Evolutionary conservation across 2,888 invertebrate species (phyloP), one percentile per base, ranked within the genome.

Genomic region (Cremastobaeus sp.): DNA sequence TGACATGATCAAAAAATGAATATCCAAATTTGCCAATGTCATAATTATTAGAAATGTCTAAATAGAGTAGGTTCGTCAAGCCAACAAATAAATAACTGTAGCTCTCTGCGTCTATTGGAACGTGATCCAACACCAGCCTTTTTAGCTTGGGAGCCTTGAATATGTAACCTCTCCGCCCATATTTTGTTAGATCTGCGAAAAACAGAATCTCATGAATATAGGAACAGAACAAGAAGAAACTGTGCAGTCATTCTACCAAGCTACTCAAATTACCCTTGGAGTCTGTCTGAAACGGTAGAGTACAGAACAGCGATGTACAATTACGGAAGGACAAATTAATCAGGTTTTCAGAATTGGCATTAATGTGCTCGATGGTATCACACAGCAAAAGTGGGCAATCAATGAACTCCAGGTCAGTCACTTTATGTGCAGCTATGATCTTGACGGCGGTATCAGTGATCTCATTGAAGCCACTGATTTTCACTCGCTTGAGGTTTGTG

Each of bases 371-470:
- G 72, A 96, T 89, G 15, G 92, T 91, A 15, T 88, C 86, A 35
- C 90, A 89, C 0, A 93, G 92, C 39, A 96, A 88, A 75, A 91
- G 90, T 74, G 91, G 90, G 85, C 95, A 95, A 80, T 94, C 92
- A 62, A 92, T 91, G 75, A 97, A 89, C 78, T 95, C 94, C 45
- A 97, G 88, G 75, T 93, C 93, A 9, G 90, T 88, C 32, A 95
- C 90, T 76, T 92, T 91, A 87, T 96, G 96, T 48, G 90, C 90
- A 86, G 94, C 89, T 11, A 97, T 88, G 52, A 91, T 91, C 77
- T 91, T 89, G 47, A 96, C 88, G 62, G 94, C 93, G 70, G 90
- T 89, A 84, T 94, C 93, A 6, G 92, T 93, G 39, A 96, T 91
- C 32, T 90, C 90, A 17, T n/a, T n/a, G n/a, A 94, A 92, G 83